Evolutionary conservation across 2,113 vertebrate genomes (phyloP).

Genomic region (Pipa parva): DNA sequence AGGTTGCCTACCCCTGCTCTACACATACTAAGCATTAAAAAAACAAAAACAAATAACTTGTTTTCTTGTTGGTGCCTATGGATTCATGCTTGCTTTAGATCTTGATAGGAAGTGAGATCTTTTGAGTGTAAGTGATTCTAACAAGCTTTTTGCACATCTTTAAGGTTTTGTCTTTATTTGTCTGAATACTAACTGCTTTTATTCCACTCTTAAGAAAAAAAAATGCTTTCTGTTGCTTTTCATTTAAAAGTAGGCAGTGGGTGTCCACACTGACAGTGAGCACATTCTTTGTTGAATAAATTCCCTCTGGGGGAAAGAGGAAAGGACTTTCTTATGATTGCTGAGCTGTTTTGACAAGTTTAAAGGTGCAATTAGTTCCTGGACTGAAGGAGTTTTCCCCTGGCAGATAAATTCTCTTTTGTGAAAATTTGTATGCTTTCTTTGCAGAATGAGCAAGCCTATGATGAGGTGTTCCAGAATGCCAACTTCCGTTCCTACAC

Average conservation of each 20-base stretch:
- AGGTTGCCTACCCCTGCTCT: too few relatives aligned
- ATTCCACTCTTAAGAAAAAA: slow-evolving; percentile 7
- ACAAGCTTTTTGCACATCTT: slow-evolving; percentile 3
- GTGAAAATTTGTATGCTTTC: slow-evolving; percentile 31
- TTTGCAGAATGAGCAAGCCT: slow-evolving; percentile 84
- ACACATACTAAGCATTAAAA: too few relatives aligned
- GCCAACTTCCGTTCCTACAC: slow-evolving; percentile 85
- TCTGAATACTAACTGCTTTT: slow-evolving; percentile 2
- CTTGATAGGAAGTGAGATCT: neutral
- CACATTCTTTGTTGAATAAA: slow-evolving; percentile 24
- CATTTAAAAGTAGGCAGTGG: slow-evolving; percentile 31
- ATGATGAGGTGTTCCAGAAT: slow-evolving; percentile 87
- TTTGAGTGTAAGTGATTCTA: slow-evolving; percentile 1
- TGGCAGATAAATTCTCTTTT: neutral
- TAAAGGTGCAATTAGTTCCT: slow-evolving; percentile 20
- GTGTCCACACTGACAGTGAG: slow-evolving; percentile 14
- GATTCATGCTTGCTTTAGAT: neutral
- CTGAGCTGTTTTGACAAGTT: slow-evolving; percentile 29
- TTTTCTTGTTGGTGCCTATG: neutral
- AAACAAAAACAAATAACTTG: neutral
- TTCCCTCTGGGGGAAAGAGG: neutral
- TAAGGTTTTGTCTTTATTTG: slow-evolving; percentile 13
- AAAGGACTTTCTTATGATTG: slow-evolving; percentile 5
- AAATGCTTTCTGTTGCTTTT: slow-evolving; percentile 30
- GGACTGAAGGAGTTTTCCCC: neutral